Evolutionary conservation across 2,113 vertebrate genomes (phyloP), one percentile per base, ranked within the genome.

Genomic region (Eclectus roratus): DNA sequence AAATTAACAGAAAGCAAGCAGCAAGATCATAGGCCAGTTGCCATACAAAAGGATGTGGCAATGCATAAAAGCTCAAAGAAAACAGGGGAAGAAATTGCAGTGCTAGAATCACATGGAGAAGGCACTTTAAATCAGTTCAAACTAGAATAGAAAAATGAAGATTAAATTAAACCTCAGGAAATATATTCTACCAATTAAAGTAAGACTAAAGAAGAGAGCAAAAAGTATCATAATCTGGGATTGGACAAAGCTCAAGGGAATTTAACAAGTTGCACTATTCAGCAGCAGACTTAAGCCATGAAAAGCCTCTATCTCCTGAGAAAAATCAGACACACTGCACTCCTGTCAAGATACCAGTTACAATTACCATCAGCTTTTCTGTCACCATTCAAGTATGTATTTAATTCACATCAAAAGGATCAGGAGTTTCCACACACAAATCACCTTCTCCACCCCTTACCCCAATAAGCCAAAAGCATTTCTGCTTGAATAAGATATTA

Each of bases 371-470:
- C 47, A 89, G 80, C 41, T 89, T 35, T 35, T 88, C 87, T 89
- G 84, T 31, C 83, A 81, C 29, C 52, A 81, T 64, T 80, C 46
- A 76, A 39, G 52, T 31, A n/a, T 5, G 10, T 47, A 58, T 84
- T 65, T 87, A 93, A 92, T 78, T 79, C 55, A n/a, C 47, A 71
- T 65, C 33, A 94, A 93, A 95, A 87, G 52, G 27, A 71, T 50
- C 65, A 72, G 39, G 61, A 76, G 44, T 72, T 95, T 68, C 73
- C 78, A 91, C 61, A 80, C 15, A 76, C 9, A 91, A 88, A 71
- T 37, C 81, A 89, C 84, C 28, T 76, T 89, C 77, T 85, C 88
- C 69, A 94, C 63, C 91, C 91, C 89, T 82, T 94, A 91, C 70
- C 80, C 74, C 82, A 77, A 20, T 23, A 7, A 91, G 80, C 44